phyloP scores from a whole-genome alignment of 1,140 invertebrate species.

The Drosophila parvula region DNA sequence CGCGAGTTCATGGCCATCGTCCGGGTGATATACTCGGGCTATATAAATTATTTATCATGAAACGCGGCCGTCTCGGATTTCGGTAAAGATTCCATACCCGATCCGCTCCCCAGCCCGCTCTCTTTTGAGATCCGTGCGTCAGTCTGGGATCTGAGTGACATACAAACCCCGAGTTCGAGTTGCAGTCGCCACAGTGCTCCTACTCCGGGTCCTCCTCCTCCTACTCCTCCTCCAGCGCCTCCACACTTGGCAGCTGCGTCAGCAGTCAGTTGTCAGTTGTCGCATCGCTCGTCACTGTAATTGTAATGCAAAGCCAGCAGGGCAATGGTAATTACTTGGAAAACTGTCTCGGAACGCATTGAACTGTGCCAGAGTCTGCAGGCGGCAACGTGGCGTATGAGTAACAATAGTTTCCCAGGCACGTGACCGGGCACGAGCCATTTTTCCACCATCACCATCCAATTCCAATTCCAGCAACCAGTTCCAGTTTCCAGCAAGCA shows the following conservation, averaged over 20 bases:
- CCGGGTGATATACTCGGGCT: slow-evolving; percentile 47
- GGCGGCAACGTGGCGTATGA: slow-evolving; percentile 73
- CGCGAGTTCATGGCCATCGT: slow-evolving; percentile 67
- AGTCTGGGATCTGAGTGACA: slow-evolving; percentile 62
- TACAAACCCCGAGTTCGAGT: slow-evolving; percentile 73
- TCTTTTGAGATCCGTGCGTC: slow-evolving; percentile 53
- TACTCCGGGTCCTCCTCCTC: not conserved
- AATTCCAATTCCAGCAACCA: slow-evolving; percentile 7
- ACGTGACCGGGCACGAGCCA: slow-evolving; percentile 32
- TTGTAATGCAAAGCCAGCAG: slow-evolving; percentile 64
- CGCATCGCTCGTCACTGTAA: slow-evolving; percentile 55
- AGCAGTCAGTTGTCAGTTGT: slow-evolving; percentile 37
- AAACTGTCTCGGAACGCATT: slow-evolving; percentile 67
- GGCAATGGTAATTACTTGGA: slow-evolving; percentile 54
- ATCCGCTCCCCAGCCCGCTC: not conserved
- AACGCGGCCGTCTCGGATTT: slow-evolving; percentile 32
- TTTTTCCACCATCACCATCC: slow-evolving; percentile 11
- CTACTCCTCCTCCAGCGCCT: slow-evolving; percentile 7
- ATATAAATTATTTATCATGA: slow-evolving; percentile 56
- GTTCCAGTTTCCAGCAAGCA: slow-evolving; percentile 11
- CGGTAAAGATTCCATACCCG: slow-evolving; percentile 16
- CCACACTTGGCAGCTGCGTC: slow-evolving; percentile 62
- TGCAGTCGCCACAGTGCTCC: slow-evolving; percentile 22
- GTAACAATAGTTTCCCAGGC: slow-evolving; percentile 56
- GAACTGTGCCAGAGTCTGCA: slow-evolving; percentile 50